Base-by-base conservation (phyloP, 35 echinoderm and acorn worm species). In the Eucidaris tribuloides region DNA sequence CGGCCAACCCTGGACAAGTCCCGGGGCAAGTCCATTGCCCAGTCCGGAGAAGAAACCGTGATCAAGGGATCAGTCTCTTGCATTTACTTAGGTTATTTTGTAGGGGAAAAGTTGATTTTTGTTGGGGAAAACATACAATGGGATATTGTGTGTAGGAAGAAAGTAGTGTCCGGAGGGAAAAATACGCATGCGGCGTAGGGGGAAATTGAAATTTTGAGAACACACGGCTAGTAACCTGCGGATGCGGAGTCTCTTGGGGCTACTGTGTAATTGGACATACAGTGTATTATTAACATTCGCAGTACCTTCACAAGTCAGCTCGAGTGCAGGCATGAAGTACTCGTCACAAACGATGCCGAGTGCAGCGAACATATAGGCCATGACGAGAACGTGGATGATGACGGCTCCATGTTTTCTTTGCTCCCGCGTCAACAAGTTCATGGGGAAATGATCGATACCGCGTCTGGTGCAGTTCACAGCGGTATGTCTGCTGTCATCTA, bases 291-390 rank as follows among this genome's bases (percentile, higher is more conserved):
- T 17, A 31, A 31, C 24, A 27, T 4, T 31, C 24, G 46, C 34
- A 28, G 5, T 45, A 87, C 84, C 84, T 34, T 77, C 72, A 42
- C 84, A 87, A 28, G 65, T 79, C 7, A 79, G 46, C 79, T 90
- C 80, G 31, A 90, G 30, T 1, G 87, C 61, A 82, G 87, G 87
- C 87, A 90, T 82, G 54, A 90, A 90, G 62, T 90, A 90, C 14
- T 42, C 66, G 42, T 90, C 87, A 48, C 87, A 90, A 23, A 90
- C 80, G 43, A 90, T 71, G n/a, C 46, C 79, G 7, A 90, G 45
- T 11, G 79, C 65, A 20, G 46, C 79, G 30, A 90, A 77, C 79
- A 90, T 90, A 41, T 90, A 90, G 36, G 56, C 42, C 5, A 59
- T 81, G n/a, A 76, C 79, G 7, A 90, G 4, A 28, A 90, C 40